Percentiles rank a stretch among this genome's conserved stretches.
These are phyloP conservation scores for Loripinus fragilis DNA, from an alignment of 2,888 invertebrate species.

Conservation along the genomic window DNA sequence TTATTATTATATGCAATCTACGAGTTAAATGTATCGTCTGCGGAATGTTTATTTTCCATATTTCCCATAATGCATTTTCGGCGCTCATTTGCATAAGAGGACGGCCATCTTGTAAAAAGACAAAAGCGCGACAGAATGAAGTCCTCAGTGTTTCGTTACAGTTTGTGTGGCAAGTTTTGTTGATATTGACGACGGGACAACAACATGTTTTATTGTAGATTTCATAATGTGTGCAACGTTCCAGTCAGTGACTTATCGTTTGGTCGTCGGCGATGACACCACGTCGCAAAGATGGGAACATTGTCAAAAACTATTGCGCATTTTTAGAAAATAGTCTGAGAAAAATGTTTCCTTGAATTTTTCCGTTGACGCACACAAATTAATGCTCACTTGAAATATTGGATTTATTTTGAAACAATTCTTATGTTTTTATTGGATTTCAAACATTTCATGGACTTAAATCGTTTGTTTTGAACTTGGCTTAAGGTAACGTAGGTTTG, in stretches of 20 bases:
- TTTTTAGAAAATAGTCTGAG: not conserved
- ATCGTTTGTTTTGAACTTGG: not conserved
- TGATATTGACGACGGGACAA: not conserved
- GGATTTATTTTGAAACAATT: too few relatives aligned
- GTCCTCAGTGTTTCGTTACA: not conserved
- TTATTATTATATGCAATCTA: not conserved
- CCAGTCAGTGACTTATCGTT: slow-evolving; percentile 4
- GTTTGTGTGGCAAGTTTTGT: not conserved
- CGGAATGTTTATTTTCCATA: not conserved
- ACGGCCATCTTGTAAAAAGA: not conserved
- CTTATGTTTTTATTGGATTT: too few relatives aligned
- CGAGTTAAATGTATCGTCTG: not conserved
- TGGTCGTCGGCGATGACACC: not conserved
- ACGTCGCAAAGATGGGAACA: not conserved
- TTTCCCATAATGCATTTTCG: not conserved
- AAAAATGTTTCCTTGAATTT: not conserved
- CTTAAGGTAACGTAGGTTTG: slow-evolving; percentile 39
- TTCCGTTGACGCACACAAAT: too few relatives aligned
- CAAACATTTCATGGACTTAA: not conserved
- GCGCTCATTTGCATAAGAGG: not conserved
- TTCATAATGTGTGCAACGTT: not conserved
- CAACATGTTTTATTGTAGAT: not conserved
- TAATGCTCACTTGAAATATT: too few relatives aligned
- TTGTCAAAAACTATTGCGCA: not conserved
- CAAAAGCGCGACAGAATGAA: not conserved